Base-by-base conservation (phyloP, 2,113 vertebrate species). In the Aphelocoma coerulescens region DNA sequence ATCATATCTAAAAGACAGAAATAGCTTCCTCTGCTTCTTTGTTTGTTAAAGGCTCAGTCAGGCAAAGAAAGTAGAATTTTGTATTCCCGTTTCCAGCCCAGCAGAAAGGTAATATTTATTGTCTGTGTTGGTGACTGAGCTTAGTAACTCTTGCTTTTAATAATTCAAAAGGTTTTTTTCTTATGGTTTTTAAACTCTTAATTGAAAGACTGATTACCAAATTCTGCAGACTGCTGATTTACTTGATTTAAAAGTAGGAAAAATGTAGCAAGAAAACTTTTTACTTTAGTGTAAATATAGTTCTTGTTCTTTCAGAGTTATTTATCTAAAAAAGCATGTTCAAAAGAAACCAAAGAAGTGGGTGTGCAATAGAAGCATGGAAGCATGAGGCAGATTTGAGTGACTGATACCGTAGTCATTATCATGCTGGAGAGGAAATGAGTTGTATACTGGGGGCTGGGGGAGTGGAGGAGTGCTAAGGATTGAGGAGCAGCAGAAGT, bases 331-430 rank as follows among this genome's bases (percentile, higher is more conserved):
- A 61, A 95, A 86, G 48, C 63, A 37, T 11, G 72, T 95, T 97
- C 86, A 92, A 95, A 66, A 85, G 86, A 96, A 97, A 97, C 98
- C 98, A 98, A 98, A 98, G 97, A 98, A 92, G 83, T 91, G 94
- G 86, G 30, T 96, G 98, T 98, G 98, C 98, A 97, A 98, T 97
- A 96, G 91, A 96, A 96, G 94, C 94, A 97, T 96, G 96, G 92
- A 96, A 96, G 94, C 94, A 92, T 93, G 88, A 93, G 91, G 88
- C 93, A 78, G 83, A 67, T 78, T 89, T 84, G 90, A 91, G 66
- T 88, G 92, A 89, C 76, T 67, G 76, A 91, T 94, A 57, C 35
- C 82, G 39, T 11, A 79, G 91, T 88, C 85, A 57, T 86, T 48
- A 52, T 79, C 55, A 43, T 61, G 68, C 85, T 75, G 59, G 76